A percentile compares a stretch with the other conserved stretches of the same genome.
Evolutionary conservation across 2,113 vertebrate genomes (phyloP).

Genomic region (Aphelocoma coerulescens): DNA sequence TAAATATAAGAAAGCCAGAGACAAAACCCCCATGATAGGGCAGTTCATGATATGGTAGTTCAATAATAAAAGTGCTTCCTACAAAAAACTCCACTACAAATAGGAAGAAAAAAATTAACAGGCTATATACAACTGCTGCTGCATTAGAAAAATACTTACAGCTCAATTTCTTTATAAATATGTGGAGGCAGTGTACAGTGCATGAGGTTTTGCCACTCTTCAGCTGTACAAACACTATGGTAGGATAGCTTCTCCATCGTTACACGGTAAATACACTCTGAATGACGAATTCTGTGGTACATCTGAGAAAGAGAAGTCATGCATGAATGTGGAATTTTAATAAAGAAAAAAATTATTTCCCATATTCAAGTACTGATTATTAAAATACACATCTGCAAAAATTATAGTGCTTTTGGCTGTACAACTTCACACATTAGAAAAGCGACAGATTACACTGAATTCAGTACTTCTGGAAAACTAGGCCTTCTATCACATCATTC

Average conservation of each 20-base stretch:
- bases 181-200: conserved; percentile 82
- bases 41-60: not conserved
- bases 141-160: conserved; percentile 69
- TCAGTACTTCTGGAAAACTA: not conserved
- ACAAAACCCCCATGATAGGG: not conserved
- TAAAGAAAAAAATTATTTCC: not conserved
- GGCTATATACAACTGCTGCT: not conserved
- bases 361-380: not conserved
- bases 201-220: conserved; percentile 94
- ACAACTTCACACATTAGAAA: not conserved
- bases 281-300: conserved; percentile 97
- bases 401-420: not conserved
- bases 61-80: not conserved
- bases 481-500: not conserved
- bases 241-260: conserved; percentile 98
- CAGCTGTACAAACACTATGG: conserved; percentile 94
- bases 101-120: not conserved
- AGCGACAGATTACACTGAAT: rapidly evolving
- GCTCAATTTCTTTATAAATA: conserved; percentile 92
- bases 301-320: conserved; percentile 73
- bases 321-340: not conserved
- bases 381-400: not conserved
- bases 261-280: conserved; percentile 98
- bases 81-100: not conserved
- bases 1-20: not conserved